These are phyloP conservation scores for Pediacus dermestoides DNA, from an alignment of 2,888 invertebrate genomes.

Conservation along the genomic window DNA sequence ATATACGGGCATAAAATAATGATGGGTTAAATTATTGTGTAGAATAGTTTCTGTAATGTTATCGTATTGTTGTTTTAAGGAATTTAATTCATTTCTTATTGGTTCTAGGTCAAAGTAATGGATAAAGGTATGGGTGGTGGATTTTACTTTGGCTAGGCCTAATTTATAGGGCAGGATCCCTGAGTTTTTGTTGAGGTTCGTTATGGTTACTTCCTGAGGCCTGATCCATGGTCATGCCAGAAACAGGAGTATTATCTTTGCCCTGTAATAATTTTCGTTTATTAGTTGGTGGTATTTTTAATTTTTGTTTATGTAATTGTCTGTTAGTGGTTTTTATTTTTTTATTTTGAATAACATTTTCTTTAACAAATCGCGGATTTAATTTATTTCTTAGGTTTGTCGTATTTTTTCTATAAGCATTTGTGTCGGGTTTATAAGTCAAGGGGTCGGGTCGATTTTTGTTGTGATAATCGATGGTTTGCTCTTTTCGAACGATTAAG, in stretches of 20 bases:
- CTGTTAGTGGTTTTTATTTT: no score
- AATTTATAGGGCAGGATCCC: conserved; percentile 6
- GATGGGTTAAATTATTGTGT: no score
- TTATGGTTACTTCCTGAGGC: no score
- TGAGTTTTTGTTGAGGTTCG: no score
- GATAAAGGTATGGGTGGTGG: conserved; percentile 7
- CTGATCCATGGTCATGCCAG: no score
- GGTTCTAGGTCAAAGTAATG: conserved; percentile 8
- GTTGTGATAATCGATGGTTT: conserved; percentile 5
- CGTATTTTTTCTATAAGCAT: conserved; percentile 4
- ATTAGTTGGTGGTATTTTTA: conserved; percentile 3
- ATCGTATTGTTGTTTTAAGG: no score
- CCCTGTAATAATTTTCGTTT: conserved; percentile 5
- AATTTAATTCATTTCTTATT: conserved; percentile 1
- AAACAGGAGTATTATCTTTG: no score
- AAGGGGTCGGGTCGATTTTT: conserved; percentile 6
- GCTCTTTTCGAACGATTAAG: conserved; percentile 7
- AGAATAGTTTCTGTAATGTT: no score
- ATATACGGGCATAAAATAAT: no score
- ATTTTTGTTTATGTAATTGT: conserved; percentile 3
- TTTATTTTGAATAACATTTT: no score
- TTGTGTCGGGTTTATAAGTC: conserved; percentile 4
- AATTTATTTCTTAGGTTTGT: no score
- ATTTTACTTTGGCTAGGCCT: conserved; percentile 5
- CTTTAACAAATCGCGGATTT: neutral